Percentiles rank a stretch among this genome's conserved stretches.
Evolutionary conservation across 2,797 vertebrate species (phyloP).

Genomic region (Pangasius macronema): DNA sequence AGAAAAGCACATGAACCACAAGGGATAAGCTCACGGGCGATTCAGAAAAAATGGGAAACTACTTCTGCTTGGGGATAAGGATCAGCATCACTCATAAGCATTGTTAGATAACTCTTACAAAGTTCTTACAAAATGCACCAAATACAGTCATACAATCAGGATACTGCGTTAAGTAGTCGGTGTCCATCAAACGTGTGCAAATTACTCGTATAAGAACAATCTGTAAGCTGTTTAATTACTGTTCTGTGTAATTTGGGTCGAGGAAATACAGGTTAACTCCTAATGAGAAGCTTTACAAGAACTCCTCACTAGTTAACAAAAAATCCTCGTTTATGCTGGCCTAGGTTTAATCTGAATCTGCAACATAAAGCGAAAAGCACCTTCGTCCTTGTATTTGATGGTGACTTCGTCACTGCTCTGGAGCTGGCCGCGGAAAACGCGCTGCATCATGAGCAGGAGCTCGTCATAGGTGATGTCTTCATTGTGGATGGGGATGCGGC

Average conservation of each 20-base stretch:
- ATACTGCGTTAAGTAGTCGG: background rate
- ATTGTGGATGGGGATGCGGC: slow-evolving; percentile 98
- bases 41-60: background rate
- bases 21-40: background rate
- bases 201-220: background rate
- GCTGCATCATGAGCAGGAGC: slow-evolving; percentile 98
- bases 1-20: background rate
- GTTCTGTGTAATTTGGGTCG: background rate
- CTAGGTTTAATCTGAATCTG: background rate
- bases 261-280: background rate
- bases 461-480: slow-evolving; percentile 99
- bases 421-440: slow-evolving; percentile 96
- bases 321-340: background rate
- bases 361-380: slow-evolving; percentile 64
- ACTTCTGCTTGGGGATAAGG: background rate
- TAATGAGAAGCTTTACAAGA: background rate
- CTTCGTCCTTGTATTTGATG: slow-evolving; percentile 99
- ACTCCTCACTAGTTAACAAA: background rate
- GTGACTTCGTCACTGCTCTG: slow-evolving; percentile 96
- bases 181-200: background rate
- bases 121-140: background rate
- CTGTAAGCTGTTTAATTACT: background rate
- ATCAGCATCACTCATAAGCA: background rate
- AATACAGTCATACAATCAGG: background rate
- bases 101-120: background rate